Percentiles rank a stretch among this genome's conserved stretches.
Conservation (phyloP, 1,140 invertebrate genomes). For the Aphelenchoides fujianensis region DNA sequence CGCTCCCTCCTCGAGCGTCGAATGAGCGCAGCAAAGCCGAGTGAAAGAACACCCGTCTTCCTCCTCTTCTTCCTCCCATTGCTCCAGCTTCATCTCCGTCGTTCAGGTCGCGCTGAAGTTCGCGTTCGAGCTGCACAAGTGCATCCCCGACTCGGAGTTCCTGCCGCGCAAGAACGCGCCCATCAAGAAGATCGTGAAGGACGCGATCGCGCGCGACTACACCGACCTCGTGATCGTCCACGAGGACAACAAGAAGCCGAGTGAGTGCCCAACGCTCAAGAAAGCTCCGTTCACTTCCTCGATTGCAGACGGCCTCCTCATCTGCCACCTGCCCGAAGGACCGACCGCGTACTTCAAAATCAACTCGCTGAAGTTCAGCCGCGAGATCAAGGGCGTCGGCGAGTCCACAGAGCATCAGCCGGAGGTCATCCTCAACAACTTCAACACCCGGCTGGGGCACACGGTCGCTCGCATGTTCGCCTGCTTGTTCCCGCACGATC, state of each 20-base stretch:
- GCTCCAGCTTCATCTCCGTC: slow-evolving; percentile 13
- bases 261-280: slow-evolving; percentile 63
- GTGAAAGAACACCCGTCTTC: not conserved
- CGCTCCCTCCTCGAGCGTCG: slow-evolving; percentile 4
- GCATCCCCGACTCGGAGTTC: slow-evolving; percentile 83
- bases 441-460: slow-evolving; percentile 84
- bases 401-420: slow-evolving; percentile 67
- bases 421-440: slow-evolving; percentile 94
- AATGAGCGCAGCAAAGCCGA: not conserved
- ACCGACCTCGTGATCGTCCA: slow-evolving; percentile 90
- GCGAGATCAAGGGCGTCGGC: slow-evolving; percentile 64
- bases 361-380: slow-evolving; percentile 65
- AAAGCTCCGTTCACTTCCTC: not conserved
- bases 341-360: slow-evolving; percentile 82
- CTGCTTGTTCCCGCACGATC: slow-evolving; percentile 91
- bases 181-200: slow-evolving; percentile 73
- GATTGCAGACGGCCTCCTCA: slow-evolving; percentile 74
- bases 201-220: slow-evolving; percentile 47
- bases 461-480: slow-evolving; percentile 86
- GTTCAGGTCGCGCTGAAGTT: slow-evolving; percentile 82
- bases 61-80: slow-evolving; percentile 13
- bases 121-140: slow-evolving; percentile 80
- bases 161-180: slow-evolving; percentile 77
- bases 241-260: slow-evolving; percentile 84
- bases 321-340: slow-evolving; percentile 89